Conservation (phyloP, 2,113 vertebrate genomes). For the Misgurnus anguillicaudatus region DNA sequence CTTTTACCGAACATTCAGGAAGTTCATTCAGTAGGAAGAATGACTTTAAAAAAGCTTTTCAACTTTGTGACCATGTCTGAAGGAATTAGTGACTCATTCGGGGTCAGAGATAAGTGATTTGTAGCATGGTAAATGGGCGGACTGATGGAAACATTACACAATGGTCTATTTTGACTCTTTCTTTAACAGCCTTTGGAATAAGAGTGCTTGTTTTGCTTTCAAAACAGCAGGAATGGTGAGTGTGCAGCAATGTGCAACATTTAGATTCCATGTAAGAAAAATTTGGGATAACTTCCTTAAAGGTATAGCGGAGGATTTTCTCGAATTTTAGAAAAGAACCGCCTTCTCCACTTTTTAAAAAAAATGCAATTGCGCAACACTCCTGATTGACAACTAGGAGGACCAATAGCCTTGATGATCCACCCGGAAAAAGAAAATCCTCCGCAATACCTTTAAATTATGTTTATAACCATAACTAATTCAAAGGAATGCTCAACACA, state of each 20-base stretch:
- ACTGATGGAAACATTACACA: conserved; percentile 31
- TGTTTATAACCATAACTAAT: no score
- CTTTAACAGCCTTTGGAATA: conserved; percentile 17
- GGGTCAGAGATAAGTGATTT: conserved; percentile 18
- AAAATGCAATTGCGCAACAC: no score
- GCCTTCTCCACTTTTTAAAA: no score
- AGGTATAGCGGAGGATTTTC: no score
- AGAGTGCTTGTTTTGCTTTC: conserved; percentile 20
- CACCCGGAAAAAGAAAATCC: no score
- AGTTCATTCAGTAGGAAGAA: background rate
- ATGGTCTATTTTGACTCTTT: conserved; percentile 18
- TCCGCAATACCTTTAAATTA: no score
- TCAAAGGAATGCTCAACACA: conserved; percentile 24
- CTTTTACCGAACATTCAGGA: conserved; percentile 23
- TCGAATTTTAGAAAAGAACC: no score
- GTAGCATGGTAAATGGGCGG: conserved; percentile 18
- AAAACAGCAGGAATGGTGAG: background rate
- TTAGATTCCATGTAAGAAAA: conserved; percentile 47
- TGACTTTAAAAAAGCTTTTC: background rate
- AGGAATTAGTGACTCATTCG: conserved; percentile 44
- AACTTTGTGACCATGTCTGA: conserved; percentile 17
- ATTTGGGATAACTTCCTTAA: no score
- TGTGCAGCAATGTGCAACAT: conserved; percentile 35
- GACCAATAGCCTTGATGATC: no score
- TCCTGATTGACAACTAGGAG: no score